These are phyloP conservation scores for Macroglossus sobrinus DNA, from an alignment of 2,113 vertebrate genomes.

Conservation along the genomic window DNA sequence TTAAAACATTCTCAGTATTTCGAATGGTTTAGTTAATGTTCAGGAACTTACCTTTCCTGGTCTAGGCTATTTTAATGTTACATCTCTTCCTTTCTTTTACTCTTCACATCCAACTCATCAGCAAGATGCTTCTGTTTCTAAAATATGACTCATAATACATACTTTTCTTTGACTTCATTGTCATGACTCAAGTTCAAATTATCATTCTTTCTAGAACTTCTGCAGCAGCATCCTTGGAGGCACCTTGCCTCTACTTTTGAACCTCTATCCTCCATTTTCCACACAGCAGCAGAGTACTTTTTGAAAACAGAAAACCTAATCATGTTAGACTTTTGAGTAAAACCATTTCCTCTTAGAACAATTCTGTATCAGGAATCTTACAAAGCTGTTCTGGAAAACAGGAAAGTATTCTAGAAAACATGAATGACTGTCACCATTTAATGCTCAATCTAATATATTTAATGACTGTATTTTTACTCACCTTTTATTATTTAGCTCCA, in stretches of 20 bases:
- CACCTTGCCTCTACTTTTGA: neutral
- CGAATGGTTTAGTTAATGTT: neutral
- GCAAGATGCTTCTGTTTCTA: neutral
- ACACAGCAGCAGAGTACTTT: neutral
- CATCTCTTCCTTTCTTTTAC: neutral
- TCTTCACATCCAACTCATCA: neutral
- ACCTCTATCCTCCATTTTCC: neutral
- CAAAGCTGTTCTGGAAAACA: neutral
- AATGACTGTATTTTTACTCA: neutral
- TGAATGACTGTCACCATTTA: neutral
- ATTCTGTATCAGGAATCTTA: neutral
- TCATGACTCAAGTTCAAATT: neutral
- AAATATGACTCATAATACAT: neutral
- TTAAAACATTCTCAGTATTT: conserved; percentile 22
- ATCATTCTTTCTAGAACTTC: neutral
- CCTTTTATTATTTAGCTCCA: neutral
- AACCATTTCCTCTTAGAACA: neutral
- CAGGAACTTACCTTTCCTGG: neutral
- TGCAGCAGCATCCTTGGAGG: neutral
- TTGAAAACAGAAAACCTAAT: neutral
- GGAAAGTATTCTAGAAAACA: neutral
- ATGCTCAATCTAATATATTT: neutral
- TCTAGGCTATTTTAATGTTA: neutral
- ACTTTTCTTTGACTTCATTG: neutral
- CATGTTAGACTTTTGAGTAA: neutral